phyloP scores from a whole-genome alignment of 2,113 vertebrate genomes.

The Hymenochirus boettgeri region DNA sequence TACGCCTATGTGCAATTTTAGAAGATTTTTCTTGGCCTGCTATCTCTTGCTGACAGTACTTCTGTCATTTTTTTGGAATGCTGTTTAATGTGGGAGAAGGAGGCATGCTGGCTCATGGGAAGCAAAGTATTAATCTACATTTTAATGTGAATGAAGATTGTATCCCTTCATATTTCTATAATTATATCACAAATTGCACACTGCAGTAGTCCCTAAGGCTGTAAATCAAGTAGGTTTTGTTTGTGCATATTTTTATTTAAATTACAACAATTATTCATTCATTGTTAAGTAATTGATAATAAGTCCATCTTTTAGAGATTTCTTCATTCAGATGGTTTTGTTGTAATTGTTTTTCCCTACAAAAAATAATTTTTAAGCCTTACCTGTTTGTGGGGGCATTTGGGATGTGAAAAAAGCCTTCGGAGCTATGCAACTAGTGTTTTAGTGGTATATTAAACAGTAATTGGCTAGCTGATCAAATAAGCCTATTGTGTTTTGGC shows the following conservation, averaged over 20 bases:
- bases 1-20: conserved; percentile 11
- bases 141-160: conserved; percentile 10
- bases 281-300: too few relatives aligned
- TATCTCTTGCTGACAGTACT: conserved; percentile 25
- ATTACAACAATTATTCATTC: conserved; percentile 1
- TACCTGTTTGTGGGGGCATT: too few relatives aligned
- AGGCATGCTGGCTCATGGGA: conserved; percentile 26
- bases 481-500: too few relatives aligned
- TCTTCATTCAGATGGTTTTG: too few relatives aligned
- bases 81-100: conserved; percentile 34
- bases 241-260: conserved; percentile 6
- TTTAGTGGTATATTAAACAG: too few relatives aligned
- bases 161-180: conserved; percentile 14
- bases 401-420: too few relatives aligned
- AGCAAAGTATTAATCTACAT: conserved; percentile 20
- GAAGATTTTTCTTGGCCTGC: conserved; percentile 14
- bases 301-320: too few relatives aligned
- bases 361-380: too few relatives aligned
- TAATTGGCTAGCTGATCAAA: too few relatives aligned
- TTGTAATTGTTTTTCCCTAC: too few relatives aligned
- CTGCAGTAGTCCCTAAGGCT: background rate
- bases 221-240: background rate
- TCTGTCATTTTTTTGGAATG: conserved; percentile 37
- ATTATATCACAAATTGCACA: conserved; percentile 7
- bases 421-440: too few relatives aligned